Base-by-base conservation (phyloP, 2,888 invertebrate species). In the Galerucella calmariensis region DNA sequence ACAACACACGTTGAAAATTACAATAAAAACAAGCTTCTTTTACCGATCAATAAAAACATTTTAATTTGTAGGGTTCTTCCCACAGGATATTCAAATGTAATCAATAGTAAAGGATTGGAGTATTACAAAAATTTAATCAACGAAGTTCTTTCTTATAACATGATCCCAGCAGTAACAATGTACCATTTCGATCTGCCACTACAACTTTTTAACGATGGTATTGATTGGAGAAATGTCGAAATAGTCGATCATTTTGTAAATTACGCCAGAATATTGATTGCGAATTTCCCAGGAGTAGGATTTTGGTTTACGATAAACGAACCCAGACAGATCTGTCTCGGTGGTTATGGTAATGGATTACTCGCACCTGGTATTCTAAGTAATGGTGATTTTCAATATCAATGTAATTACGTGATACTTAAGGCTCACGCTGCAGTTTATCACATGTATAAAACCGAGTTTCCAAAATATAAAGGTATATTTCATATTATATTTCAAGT, bases 101-200 rank as follows among this genome's bases (percentile, higher is more conserved):
- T 94, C 27, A 96, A 94, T 84, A 87, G 89, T 56, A 89, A 90
- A 3, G 96, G 94, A 20, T 89, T 96, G 11, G 87, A 90, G 73
- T 95, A 95, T 86, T 96, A 96, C 85, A 92, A 91, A 82, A 90
- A 92, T 78, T 86, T 96, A 59, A 93, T 96, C 69, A 89, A 94
- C 81, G 93, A 92, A 81, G 88, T 95, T 9, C 78, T 92, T 8
- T 88, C 86, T 14, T 79, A 80, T 65, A 75, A 90, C 79, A 92
- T 94, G 68, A 82, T 86, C 68, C 92, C 94, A 0, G 82, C 91
- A 69, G 89, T 91, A 2, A 92, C 92, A 0, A 87, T 93, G 83
- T 92, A 91, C 86, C 92, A 93, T 81, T 81, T 77, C 75, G 82
- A 83, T 59, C 67, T 82, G 9, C 83, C 83, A 6, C 62, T 77